Percentiles rank a stretch among this genome's conserved stretches.
Evolutionary conservation across 2,797 vertebrate species (phyloP).

Genomic region (Enteromius thamalakanensis): DNA sequence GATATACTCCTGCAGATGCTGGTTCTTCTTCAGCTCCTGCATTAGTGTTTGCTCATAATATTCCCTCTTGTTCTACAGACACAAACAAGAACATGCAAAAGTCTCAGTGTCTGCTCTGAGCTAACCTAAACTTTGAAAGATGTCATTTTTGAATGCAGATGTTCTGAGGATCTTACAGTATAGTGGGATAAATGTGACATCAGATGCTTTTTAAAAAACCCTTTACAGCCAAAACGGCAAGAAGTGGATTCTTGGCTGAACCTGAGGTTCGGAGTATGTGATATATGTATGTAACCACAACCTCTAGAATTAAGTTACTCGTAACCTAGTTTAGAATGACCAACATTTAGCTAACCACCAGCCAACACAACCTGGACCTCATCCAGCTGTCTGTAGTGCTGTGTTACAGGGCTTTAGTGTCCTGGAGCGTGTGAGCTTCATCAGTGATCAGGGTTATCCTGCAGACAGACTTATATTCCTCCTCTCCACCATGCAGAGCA

Average conservation of each 20-base stretch:
- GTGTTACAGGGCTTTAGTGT: slow-evolving; percentile 1
- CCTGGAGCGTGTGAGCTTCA: not conserved
- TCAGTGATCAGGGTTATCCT: not conserved
- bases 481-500: slow-evolving; percentile 5
- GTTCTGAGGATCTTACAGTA: not conserved
- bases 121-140: not conserved
- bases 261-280: not conserved
- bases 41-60: slow-evolving; percentile 81
- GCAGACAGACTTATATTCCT: not conserved
- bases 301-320: not conserved
- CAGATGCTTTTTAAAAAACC: not conserved
- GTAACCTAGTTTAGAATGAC: slow-evolving; percentile 16
- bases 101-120: not conserved
- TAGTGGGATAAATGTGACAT: not conserved
- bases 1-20: slow-evolving; percentile 78
- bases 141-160: not conserved
- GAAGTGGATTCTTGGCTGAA: too few species aligned
- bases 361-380: slow-evolving; percentile 6
- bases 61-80: slow-evolving; percentile 69
- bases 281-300: not conserved
- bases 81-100: slow-evolving; percentile 22
- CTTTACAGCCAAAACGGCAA: not conserved
- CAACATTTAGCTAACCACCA: slow-evolving; percentile 7
- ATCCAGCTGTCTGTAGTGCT: not conserved
- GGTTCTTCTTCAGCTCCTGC: slow-evolving; percentile 82